phyloP scores from a whole-genome alignment of 2,888 invertebrate genomes.

The Melanophora roralis region DNA sequence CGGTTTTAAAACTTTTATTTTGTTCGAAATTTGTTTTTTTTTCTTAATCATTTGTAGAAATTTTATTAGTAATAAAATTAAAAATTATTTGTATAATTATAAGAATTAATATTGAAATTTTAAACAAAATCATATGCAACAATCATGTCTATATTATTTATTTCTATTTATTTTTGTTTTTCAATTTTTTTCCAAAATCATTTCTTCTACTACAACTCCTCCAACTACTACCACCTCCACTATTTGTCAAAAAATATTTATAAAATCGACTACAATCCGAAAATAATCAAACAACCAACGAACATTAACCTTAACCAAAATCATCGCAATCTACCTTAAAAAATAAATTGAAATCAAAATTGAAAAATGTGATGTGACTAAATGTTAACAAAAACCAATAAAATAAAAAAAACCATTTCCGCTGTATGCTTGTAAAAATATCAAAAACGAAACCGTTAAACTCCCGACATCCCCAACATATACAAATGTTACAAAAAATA shows the following conservation, averaged over 20 bases:
- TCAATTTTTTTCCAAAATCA: constrained; percentile 45
- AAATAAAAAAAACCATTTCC: background rate
- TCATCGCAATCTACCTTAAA: constrained; percentile 37
- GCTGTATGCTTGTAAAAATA: constrained; percentile 8
- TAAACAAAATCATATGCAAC: constrained; percentile 27
- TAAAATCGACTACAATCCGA: constrained; percentile 39
- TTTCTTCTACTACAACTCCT: constrained; percentile 63
- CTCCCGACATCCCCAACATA: background rate
- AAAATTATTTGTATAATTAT: background rate
- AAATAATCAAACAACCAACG: constrained; percentile 38
- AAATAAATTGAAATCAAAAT: background rate
- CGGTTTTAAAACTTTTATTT: background rate
- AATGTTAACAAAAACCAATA: background rate
- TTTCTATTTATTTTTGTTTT: constrained; percentile 49
- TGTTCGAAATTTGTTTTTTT: background rate
- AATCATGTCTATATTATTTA: constrained; percentile 46
- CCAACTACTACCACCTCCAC: constrained; percentile 70
- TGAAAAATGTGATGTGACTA: constrained; percentile 11
- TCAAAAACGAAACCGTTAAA: constrained; percentile 39
- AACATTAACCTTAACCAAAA: constrained; percentile 31
- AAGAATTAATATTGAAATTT: constrained; percentile 21
- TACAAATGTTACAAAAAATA: constrained; percentile 25
- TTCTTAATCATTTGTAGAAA: background rate
- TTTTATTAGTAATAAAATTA: background rate
- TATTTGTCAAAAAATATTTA: constrained; percentile 64